These are phyloP conservation scores for Liopterus haemorrhoidalis DNA, from an alignment of 2,888 invertebrate species.

Conservation along the genomic window DNA sequence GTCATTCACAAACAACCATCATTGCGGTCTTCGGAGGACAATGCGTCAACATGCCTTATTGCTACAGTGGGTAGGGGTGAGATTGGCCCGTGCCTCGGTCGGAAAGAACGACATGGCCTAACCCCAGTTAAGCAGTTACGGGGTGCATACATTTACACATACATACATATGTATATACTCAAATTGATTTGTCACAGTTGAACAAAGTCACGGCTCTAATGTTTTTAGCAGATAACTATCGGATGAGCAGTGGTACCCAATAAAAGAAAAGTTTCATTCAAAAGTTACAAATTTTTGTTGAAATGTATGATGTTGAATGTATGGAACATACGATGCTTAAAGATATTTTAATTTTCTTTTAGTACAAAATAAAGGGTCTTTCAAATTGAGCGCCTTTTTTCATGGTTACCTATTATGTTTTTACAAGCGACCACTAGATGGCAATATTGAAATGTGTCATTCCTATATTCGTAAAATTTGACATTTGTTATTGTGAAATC, in stretches of 20 bases:
- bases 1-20: too few relatives aligned
- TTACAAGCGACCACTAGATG: too few relatives aligned
- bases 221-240: slow-evolving; percentile 46
- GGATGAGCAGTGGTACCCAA: slow-evolving; percentile 37
- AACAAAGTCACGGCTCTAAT: slow-evolving; percentile 45
- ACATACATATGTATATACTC: slow-evolving; percentile 49
- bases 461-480: too few relatives aligned
- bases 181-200: slow-evolving; percentile 49
- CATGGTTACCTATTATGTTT: too few relatives aligned
- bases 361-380: too few relatives aligned
- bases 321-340: slow-evolving; percentile 1
- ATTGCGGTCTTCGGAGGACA: too few relatives aligned
- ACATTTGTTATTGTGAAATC: slow-evolving; percentile 8
- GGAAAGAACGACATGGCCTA: slow-evolving; percentile 6
- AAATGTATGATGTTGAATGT: slow-evolving; percentile 6
- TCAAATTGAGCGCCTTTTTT: too few relatives aligned
- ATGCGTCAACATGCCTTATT: too few relatives aligned
- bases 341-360: too few relatives aligned
- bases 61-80: too few relatives aligned
- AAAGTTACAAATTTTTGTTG: slow-evolving; percentile 5
- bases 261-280: slow-evolving; percentile 3
- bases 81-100: slow-evolving; percentile 14
- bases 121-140: slow-evolving; percentile 16
- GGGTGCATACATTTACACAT: slow-evolving; percentile 45
- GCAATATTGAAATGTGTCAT: too few relatives aligned